Evolutionary conservation across 2,113 vertebrate species (phyloP).

Genomic region (Oncorhynchus tshawytscha): DNA sequence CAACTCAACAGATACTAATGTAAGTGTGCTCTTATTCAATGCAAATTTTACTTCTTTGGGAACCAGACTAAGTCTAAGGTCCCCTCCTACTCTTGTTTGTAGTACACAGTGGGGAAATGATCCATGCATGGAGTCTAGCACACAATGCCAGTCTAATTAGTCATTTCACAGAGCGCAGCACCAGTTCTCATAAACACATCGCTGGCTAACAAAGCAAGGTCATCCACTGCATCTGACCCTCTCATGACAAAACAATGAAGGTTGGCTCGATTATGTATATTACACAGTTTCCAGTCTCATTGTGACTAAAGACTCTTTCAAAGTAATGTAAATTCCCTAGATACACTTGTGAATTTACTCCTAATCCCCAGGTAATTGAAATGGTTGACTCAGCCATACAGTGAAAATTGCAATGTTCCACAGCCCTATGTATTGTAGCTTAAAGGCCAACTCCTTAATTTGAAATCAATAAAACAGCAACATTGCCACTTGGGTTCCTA

Average conservation of each 20-base stretch:
- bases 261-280: constrained; percentile 37
- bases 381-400: not conserved
- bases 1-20: constrained; percentile 17
- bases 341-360: not conserved
- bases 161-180: constrained; percentile 58
- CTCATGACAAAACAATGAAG: constrained; percentile 42
- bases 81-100: constrained; percentile 16
- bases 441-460: too few species aligned
- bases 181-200: constrained; percentile 28
- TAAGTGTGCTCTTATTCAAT: constrained; percentile 38
- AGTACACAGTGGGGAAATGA: constrained; percentile 38
- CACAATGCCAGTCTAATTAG: constrained; percentile 61
- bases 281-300: constrained; percentile 40
- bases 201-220: constrained; percentile 38
- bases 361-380: not conserved
- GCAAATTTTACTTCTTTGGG: not conserved
- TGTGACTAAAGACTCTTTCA: not conserved
- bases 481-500: too few species aligned
- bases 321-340: not conserved
- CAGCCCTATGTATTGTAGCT: too few species aligned
- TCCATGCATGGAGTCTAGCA: constrained; percentile 41
- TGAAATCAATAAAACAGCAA: too few species aligned
- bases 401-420: not conserved
- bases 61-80: constrained; percentile 18
- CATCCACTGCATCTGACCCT: constrained; percentile 41